Percentiles rank a stretch among this genome's conserved stretches.
phyloP scores from a whole-genome alignment of 2,113 vertebrate genomes.

The Bufo gargarizans region DNA sequence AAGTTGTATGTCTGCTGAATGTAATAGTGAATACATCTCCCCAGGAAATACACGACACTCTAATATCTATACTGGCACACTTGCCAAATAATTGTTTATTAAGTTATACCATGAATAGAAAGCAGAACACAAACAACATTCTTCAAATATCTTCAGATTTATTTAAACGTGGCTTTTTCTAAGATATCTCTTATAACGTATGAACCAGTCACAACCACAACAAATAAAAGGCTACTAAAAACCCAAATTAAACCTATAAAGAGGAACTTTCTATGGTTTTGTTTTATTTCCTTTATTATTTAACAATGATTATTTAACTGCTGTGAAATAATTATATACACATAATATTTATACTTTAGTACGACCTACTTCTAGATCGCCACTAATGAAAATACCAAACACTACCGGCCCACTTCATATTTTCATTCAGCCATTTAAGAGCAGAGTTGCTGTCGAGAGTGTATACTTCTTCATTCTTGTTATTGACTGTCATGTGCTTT shows the following conservation, averaged over 20 bases:
- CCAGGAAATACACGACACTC: no score
- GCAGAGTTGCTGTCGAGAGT: slow-evolving; percentile 78
- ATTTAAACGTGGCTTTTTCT: not conserved
- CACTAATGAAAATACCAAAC: slow-evolving; percentile 78
- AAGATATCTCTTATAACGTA: not conserved
- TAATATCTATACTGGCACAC: no score
- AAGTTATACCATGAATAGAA: not conserved
- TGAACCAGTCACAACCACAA: slow-evolving; percentile 3
- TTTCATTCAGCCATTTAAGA: slow-evolving; percentile 84
- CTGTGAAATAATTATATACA: not conserved
- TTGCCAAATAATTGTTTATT: not conserved
- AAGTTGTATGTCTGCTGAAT: no score
- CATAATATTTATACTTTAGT: slow-evolving; percentile 30
- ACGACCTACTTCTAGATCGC: slow-evolving; percentile 1
- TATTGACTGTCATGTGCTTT: slow-evolving; percentile 79
- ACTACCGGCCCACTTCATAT: slow-evolving; percentile 87
- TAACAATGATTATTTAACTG: slow-evolving; percentile 18
- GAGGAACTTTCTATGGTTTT: not conserved
- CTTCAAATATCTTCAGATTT: slow-evolving; percentile 5
- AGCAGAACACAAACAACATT: not conserved
- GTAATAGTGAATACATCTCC: no score
- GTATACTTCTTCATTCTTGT: slow-evolving; percentile 85
- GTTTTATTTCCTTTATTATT: not conserved
- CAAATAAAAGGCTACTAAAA: slow-evolving; percentile 23
- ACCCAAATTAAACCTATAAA: not conserved